phyloP scores from a whole-genome alignment of 1,140 invertebrate genomes.

The Diabrotica undecimpunctata region DNA sequence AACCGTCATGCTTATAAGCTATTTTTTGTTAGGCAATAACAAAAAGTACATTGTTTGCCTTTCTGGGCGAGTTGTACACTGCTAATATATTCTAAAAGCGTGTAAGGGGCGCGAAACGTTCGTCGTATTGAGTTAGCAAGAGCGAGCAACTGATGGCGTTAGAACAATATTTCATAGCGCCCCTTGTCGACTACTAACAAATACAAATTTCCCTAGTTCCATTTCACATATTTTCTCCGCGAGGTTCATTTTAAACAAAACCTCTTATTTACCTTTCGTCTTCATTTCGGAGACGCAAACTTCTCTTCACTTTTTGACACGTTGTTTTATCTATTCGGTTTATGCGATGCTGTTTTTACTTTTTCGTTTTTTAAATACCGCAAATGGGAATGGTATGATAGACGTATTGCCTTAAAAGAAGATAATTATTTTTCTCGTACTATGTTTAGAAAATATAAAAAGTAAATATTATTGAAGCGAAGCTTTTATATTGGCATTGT shows the following conservation, averaged over 20 bases:
- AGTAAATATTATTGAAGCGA: too few species aligned
- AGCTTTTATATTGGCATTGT: too few species aligned
- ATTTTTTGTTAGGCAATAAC: too few species aligned
- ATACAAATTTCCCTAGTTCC: conserved; percentile 4
- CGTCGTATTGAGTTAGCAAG: conserved; percentile 1
- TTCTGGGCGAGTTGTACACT: not conserved
- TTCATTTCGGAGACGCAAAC: conserved; percentile 5
- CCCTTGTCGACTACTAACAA: conserved; percentile 6
- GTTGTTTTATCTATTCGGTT: conserved; percentile 1
- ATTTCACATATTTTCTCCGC: not conserved
- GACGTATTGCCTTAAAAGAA: too few species aligned
- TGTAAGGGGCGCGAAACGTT: not conserved
- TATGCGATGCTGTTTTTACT: not conserved
- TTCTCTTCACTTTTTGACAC: conserved; percentile 6
- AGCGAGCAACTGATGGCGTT: not conserved
- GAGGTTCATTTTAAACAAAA: conserved; percentile 10
- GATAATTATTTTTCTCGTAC: too few species aligned
- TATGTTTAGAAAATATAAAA: too few species aligned
- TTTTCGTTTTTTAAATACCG: too few species aligned
- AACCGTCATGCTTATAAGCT: too few species aligned
- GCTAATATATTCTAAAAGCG: not conserved
- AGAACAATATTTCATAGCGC: conserved; percentile 1
- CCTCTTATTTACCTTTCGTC: conserved; percentile 13
- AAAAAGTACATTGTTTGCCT: not conserved
- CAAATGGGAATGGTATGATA: too few species aligned